Conservation (phyloP, 2,888 invertebrate genomes). For the Seladonia tumulorum region DNA sequence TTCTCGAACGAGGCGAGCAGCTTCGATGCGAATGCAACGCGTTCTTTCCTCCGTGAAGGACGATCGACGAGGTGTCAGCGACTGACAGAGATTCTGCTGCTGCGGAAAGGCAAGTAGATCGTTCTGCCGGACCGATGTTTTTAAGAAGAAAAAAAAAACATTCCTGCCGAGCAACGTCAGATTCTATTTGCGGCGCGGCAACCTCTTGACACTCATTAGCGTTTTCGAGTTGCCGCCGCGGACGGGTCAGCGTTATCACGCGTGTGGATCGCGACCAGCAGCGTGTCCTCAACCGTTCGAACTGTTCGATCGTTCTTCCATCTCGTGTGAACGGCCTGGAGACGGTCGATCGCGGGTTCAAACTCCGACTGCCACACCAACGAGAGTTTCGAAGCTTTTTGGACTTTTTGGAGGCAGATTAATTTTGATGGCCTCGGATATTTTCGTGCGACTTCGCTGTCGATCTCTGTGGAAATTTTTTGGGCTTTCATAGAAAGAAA, state of each 20-base stretch:
- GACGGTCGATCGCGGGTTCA: background rate
- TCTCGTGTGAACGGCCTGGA: background rate
- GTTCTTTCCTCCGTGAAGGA: background rate
- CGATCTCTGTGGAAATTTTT: background rate
- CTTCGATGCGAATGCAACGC: background rate
- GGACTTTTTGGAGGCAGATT: background rate
- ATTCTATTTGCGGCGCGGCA: constrained; percentile 58
- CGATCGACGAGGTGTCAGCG: background rate
- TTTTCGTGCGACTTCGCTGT: background rate
- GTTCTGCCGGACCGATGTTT: background rate
- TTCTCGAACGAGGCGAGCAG: too few relatives aligned
- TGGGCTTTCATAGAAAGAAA: too few relatives aligned
- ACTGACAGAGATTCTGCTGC: background rate
- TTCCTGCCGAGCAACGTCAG: constrained; percentile 46
- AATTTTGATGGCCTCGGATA: background rate
- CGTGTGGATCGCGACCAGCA: background rate
- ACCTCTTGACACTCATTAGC: constrained; percentile 56
- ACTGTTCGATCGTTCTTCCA: background rate
- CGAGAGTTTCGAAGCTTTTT: background rate
- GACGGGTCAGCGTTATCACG: constrained; percentile 39
- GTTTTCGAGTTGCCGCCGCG: constrained; percentile 29
- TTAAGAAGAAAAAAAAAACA: background rate
- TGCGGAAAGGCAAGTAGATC: background rate
- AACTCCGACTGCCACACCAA: background rate
- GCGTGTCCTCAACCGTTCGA: background rate